A percentile compares a stretch with the other conserved stretches of the same genome.
Conservation (phyloP, 2,888 invertebrate species). For the Ormyrus pomaceus region DNA sequence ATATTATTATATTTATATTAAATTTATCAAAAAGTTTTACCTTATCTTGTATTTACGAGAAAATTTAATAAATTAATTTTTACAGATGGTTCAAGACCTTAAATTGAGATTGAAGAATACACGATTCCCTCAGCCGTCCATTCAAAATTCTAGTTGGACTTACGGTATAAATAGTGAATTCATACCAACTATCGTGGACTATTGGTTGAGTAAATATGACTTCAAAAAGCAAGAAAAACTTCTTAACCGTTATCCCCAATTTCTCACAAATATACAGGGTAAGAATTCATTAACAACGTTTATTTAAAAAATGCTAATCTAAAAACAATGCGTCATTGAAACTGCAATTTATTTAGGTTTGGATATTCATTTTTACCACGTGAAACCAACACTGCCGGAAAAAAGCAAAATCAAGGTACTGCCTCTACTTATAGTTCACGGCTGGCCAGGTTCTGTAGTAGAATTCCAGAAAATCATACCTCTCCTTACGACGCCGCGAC, state of each 20-base stretch:
- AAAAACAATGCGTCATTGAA: no score
- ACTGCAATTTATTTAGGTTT: constrained; percentile 71
- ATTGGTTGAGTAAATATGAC: constrained; percentile 79
- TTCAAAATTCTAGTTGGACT: constrained; percentile 67
- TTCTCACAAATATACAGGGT: constrained; percentile 68
- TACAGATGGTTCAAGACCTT: constrained; percentile 72
- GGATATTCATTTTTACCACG: constrained; percentile 83
- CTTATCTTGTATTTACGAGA: constrained; percentile 1
- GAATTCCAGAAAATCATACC: constrained; percentile 90
- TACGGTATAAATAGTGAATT: constrained; percentile 78
- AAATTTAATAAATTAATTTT: background rate
- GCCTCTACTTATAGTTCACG: constrained; percentile 87
- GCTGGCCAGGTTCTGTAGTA: constrained; percentile 93
- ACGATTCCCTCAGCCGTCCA: constrained; percentile 59
- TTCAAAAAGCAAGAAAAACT: constrained; percentile 77
- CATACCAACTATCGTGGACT: constrained; percentile 73
- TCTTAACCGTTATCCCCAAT: constrained; percentile 77
- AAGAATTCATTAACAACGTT: background rate
- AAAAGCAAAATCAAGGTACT: constrained; percentile 72
- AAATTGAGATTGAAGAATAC: constrained; percentile 71
- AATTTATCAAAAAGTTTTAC: no score
- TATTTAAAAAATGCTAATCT: background rate
- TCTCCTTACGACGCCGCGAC: constrained; percentile 78
- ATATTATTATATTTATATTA: no score
- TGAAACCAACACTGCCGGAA: constrained; percentile 77